Conservation (phyloP, 2,888 invertebrate genomes). For the Caradrina kadenii region DNA sequence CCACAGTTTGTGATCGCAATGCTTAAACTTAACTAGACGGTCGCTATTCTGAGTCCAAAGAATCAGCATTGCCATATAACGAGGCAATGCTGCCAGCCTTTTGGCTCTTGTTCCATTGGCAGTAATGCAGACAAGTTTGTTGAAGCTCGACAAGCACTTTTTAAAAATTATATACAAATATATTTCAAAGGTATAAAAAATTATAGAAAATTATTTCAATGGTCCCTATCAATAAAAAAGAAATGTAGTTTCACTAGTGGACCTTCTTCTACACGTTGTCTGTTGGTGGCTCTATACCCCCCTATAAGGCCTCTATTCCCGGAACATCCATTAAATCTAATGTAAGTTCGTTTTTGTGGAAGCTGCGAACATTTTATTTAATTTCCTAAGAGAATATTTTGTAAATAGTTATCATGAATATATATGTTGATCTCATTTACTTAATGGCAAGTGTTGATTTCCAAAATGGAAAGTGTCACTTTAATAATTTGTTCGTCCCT, state of each 20-base stretch:
- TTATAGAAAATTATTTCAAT: too few relatives aligned
- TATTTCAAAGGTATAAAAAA: too few relatives aligned
- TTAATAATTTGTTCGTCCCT: background rate
- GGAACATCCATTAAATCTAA: constrained; percentile 40
- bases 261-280: constrained; percentile 36
- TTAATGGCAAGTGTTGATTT: background rate
- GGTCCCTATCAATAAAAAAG: too few relatives aligned
- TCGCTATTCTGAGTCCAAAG: too few relatives aligned
- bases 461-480: background rate
- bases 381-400: constrained; percentile 24
- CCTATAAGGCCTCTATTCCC: constrained; percentile 4
- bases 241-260: constrained; percentile 1
- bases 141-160: too few relatives aligned
- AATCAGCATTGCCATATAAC: too few relatives aligned
- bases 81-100: too few relatives aligned
- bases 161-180: too few relatives aligned
- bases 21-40: too few relatives aligned
- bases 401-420: constrained; percentile 8
- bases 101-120: too few relatives aligned
- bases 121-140: too few relatives aligned
- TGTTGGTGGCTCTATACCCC: background rate
- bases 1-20: too few relatives aligned
- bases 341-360: constrained; percentile 35
- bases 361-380: constrained; percentile 37
- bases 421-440: background rate